Evolutionary conservation across 35 echinoderm and acorn worm species (phyloP), one percentile per base, ranked within the genome.

Genomic region (Patiria miniata): DNA sequence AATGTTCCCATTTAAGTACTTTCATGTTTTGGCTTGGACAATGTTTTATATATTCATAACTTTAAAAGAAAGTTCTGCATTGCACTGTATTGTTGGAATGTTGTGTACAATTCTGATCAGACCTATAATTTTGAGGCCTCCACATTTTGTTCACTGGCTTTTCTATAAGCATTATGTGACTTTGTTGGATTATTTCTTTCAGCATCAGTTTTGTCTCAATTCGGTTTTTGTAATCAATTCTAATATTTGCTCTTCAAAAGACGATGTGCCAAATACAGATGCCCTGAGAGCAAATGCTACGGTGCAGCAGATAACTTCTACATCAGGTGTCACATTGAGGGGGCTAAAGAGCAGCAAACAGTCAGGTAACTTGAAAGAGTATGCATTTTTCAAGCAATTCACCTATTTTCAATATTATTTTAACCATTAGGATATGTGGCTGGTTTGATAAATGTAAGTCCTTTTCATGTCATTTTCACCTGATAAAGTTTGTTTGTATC

Each of bases 221-320:
- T n/a, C n/a, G n/a, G n/a, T n/a, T n/a, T n/a, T n/a, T n/a, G n/a
- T n/a, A n/a, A n/a, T n/a, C 42, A 12, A 47, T 47, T 47, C 4
- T 12, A 47, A 47, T 47, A 6, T 47, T 51, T 30, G 57, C 36
- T 81, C 36, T 38, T 26, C 32, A 8, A 58, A 51, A 89, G 87
- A 32, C 56, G 78, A 21, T 81, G 79, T 61, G 87, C 87, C 33
- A 89, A 89, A 83, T 89, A 89, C 37, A 81, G 79, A 89, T 89
- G 87, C 68, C 87, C 87, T 36, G 39, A 82, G 54, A 10, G 37
- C 47, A 28, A 82, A 82, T 89, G 87, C 39, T 50, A 21, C 65
- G 87, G 87, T 8, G 78, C 87, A 50, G 78, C 78, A 61, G 87
- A 89, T 73, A 89, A 89, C 34, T 50, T 57, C 12, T 89, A 89